phyloP scores from a whole-genome alignment of 2,888 invertebrate genomes.

The Nasonovia ribisnigri region DNA sequence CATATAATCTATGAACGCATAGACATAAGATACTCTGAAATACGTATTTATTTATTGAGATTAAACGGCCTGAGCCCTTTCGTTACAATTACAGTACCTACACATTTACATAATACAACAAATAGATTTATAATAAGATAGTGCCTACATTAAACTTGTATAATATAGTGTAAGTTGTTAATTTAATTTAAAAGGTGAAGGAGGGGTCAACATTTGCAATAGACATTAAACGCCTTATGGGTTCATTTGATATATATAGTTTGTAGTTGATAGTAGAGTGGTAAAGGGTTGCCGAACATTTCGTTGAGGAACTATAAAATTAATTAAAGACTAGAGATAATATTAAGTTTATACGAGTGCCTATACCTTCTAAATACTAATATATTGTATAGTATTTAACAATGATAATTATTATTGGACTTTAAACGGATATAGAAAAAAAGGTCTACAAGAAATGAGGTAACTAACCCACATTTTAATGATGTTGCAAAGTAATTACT shows the following conservation, averaged over 20 bases:
- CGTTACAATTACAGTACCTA: too few relatives aligned
- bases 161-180: not conserved
- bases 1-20: not conserved
- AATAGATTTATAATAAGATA: too few relatives aligned
- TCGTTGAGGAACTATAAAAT: too few relatives aligned
- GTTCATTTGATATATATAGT: too few relatives aligned
- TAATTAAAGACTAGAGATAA: too few relatives aligned
- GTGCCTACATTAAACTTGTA: too few relatives aligned
- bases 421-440: not conserved
- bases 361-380: not conserved
- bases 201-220: not conserved
- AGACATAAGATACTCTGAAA: not conserved
- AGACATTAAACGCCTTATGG: too few relatives aligned
- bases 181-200: constrained; percentile 4
- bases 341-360: too few relatives aligned
- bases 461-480: not conserved
- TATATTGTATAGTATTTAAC: not conserved
- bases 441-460: not conserved
- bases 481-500: not conserved
- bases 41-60: not conserved
- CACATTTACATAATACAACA: too few relatives aligned
- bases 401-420: not conserved
- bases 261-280: too few relatives aligned
- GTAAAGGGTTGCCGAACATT: too few relatives aligned
- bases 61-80: too few relatives aligned